Base-by-base conservation (phyloP, 2,797 vertebrate species). In the Gouania willdenowi region DNA sequence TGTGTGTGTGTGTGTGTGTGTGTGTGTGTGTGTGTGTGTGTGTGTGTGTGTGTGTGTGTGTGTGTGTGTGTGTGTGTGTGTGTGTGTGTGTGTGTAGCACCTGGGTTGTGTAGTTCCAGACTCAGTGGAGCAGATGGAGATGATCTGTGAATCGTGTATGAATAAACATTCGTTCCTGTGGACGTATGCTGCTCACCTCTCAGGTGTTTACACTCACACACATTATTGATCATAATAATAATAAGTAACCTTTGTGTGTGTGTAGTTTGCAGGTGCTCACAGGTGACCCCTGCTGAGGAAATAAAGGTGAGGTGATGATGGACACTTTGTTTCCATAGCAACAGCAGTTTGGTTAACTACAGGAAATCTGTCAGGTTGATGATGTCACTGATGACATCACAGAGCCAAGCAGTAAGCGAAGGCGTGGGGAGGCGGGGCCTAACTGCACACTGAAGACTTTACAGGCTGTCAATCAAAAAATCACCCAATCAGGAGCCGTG, bases 121-220 rank as follows among this genome's bases (percentile, higher is more conserved):
- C 34, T 87, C 89, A 5, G 90, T 93, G 43, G 96, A 97, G 66
- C 91, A 91, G 66, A 93, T 94, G 34, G 96, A 98, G 72, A 98
- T 98, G 96, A 91, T 95, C n/a, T 98, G 95, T 51, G 92, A 91
- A 49, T 82, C 86, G 24, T 98, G 96, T 45, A 96, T 97, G 95
- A 91, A 86, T 8, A 91, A 35, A 27, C 88, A 87, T 38, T 63
- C 79, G 4, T 94, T 98, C 61, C 78, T 98, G 0, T 94, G 94
- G 95, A 88, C 77, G 16, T 98, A 97, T 0, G 89, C 90, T 0
- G 55, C 87, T 0, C 87, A 90, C 0, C 59, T 92, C 18, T 89
- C 91, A 85, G 92, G 96, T 97, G 84, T 28, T 3, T 1, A 2
- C 8, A 6, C 13, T 20, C 3, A 6, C 2, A 6, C 4, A 6